phyloP scores from a whole-genome alignment of 1,140 invertebrate genomes.

The Venustaconcha ellipsiformis region DNA sequence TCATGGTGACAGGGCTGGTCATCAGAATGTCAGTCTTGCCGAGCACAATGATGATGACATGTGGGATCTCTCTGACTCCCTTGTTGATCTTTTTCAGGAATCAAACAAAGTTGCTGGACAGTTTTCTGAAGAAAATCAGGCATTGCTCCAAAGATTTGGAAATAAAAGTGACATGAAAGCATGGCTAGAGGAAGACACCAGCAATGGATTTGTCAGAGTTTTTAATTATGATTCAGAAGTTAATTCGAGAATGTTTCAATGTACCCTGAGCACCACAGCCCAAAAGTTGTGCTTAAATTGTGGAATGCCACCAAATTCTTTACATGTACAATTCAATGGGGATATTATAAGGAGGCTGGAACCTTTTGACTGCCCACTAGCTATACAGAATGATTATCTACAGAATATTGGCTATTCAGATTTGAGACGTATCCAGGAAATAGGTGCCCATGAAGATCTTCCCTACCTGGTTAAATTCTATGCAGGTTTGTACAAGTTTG shows the following conservation, averaged over 20 bases:
- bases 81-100: conserved; percentile 63
- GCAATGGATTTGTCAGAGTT: conserved; percentile 65
- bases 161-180: conserved; percentile 47
- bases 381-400: conserved; percentile 66
- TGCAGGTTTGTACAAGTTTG: conserved; percentile 54
- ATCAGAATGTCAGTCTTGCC: conserved; percentile 49
- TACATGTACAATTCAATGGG: conserved; percentile 67
- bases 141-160: conserved; percentile 9
- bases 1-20: conserved; percentile 43
- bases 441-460: conserved; percentile 58
- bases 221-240: conserved; percentile 53
- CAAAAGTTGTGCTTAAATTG: conserved; percentile 63
- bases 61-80: conserved; percentile 66
- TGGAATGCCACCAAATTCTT: conserved; percentile 59
- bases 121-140: conserved; percentile 4
- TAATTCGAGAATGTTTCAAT: conserved; percentile 62
- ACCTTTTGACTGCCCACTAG: conserved; percentile 64
- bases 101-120: conserved; percentile 41
- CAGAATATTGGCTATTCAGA: conserved; percentile 63
- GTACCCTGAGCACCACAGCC: conserved; percentile 61
- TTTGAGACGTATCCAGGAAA: conserved; percentile 62
- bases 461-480: conserved; percentile 67
- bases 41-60: conserved; percentile 52
- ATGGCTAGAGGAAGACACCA: conserved; percentile 63
- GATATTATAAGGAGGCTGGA: conserved; percentile 67